Percentiles rank a stretch among this genome's conserved stretches.
These are phyloP conservation scores for Hoplias malabaricus DNA, from an alignment of 2,113 vertebrate genomes.

Conservation along the genomic window DNA sequence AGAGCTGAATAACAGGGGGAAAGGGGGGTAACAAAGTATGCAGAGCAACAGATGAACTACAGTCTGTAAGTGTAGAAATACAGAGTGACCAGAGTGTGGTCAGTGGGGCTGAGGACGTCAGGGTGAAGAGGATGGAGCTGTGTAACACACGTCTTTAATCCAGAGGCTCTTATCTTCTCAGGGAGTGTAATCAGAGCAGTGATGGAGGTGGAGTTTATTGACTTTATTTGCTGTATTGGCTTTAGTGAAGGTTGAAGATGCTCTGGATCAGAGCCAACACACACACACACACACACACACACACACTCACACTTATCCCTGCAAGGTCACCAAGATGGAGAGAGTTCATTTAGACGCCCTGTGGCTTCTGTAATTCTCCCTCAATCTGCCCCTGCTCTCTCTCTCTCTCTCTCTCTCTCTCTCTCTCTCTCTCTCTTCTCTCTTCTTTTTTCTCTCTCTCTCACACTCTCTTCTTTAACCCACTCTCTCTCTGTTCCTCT, in stretches of 20 bases:
- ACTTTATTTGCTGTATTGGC: constrained; percentile 46
- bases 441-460: too few relatives aligned
- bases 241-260: constrained; percentile 16
- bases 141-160: constrained; percentile 54
- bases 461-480: too few relatives aligned
- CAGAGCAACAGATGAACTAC: too few relatives aligned
- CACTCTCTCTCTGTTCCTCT: too few relatives aligned
- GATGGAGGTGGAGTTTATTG: constrained; percentile 7
- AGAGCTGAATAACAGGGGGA: too few relatives aligned
- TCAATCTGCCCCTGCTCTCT: constrained; percentile 28
- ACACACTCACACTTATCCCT: constrained; percentile 48
- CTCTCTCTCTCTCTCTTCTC: too few relatives aligned
- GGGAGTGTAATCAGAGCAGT: constrained; percentile 57
- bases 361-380: constrained; percentile 44
- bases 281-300: constrained; percentile 8
- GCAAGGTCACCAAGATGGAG: constrained; percentile 55
- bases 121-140: constrained; percentile 39
- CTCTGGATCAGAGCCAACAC: constrained; percentile 47
- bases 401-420: constrained; percentile 23
- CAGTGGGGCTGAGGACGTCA: too few relatives aligned
- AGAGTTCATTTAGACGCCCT: constrained; percentile 50
- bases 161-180: constrained; percentile 56
- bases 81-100: background rate
- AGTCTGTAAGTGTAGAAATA: too few relatives aligned
- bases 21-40: too few relatives aligned